A percentile compares a stretch with the other conserved stretches of the same genome.
These are phyloP conservation scores for Crotalus tigris DNA, from an alignment of 2,113 vertebrate genomes.

Conservation along the genomic window DNA sequence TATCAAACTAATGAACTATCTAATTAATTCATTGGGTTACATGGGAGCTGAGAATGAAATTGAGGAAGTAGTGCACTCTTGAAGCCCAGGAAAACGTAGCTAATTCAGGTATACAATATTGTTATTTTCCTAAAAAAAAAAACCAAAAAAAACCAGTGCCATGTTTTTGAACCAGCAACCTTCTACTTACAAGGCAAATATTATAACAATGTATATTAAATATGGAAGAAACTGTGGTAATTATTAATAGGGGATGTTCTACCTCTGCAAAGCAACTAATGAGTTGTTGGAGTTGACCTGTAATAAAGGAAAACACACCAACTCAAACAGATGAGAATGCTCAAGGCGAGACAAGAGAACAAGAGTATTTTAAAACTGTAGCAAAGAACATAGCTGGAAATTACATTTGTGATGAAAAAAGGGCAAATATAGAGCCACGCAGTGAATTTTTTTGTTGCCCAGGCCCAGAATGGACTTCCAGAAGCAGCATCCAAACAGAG, in stretches of 20 bases:
- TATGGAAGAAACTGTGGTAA: not conserved
- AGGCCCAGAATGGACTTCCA: too few species aligned
- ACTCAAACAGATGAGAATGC: not conserved
- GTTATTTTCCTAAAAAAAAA: not conserved
- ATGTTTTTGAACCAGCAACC: not conserved
- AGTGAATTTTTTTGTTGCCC: too few species aligned
- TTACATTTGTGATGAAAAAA: not conserved
- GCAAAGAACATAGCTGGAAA: not conserved
- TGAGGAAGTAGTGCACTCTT: not conserved
- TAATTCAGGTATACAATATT: not conserved
- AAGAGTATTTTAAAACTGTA: not conserved
- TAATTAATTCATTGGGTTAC: not conserved
- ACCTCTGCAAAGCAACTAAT: not conserved
- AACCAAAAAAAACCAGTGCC: too few species aligned
- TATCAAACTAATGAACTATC: not conserved
- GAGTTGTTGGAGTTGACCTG: not conserved
- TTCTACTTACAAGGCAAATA: not conserved
- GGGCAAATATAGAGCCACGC: not conserved
- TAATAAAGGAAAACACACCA: not conserved
- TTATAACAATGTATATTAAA: not conserved
- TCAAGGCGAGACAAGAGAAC: not conserved
- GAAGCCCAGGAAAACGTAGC: not conserved
- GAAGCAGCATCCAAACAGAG: too few species aligned
- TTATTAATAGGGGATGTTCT: not conserved
- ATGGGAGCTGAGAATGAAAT: not conserved